Evolutionary conservation across 2,888 invertebrate species (phyloP).

Genomic region (Tenthredo amoena): DNA sequence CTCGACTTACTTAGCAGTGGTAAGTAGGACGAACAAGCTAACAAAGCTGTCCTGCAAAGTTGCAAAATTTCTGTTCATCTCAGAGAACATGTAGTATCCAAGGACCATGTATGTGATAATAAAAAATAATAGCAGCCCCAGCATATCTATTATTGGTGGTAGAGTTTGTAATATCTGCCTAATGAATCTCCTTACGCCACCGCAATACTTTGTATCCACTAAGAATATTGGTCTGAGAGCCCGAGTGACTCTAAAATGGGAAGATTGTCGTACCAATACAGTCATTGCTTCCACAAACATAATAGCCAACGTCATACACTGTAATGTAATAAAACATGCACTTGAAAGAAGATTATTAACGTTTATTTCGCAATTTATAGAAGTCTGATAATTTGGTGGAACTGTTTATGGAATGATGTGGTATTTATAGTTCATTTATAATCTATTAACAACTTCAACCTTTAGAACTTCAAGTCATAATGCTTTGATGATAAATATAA

Average conservation of each 20-base stretch:
- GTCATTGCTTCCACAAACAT: constrained; percentile 92
- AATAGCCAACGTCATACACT: constrained; percentile 87
- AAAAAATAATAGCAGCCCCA: constrained; percentile 90
- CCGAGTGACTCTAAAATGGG: constrained; percentile 92
- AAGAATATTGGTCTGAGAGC: constrained; percentile 93
- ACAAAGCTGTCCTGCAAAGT: constrained; percentile 91
- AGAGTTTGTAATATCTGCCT: constrained; percentile 91
- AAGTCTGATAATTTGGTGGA: background rate
- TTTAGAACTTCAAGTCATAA: constrained; percentile 34
- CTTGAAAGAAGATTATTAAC: background rate
- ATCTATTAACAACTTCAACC: background rate
- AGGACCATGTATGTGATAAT: constrained; percentile 90
- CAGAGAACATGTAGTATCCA: constrained; percentile 90
- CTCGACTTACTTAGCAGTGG: constrained; percentile 91
- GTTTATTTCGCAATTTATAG: background rate
- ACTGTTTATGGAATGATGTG: background rate
- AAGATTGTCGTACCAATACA: constrained; percentile 89
- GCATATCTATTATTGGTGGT: constrained; percentile 93
- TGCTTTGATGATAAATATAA: background rate
- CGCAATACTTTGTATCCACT: constrained; percentile 91
- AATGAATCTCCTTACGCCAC: constrained; percentile 88
- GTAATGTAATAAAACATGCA: constrained; percentile 66
- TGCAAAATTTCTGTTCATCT: constrained; percentile 88
- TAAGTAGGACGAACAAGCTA: constrained; percentile 93
- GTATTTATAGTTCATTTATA: background rate